These are phyloP conservation scores for Oenanthe melanoleuca DNA, from an alignment of 2,113 vertebrate genomes.

Conservation along the genomic window DNA sequence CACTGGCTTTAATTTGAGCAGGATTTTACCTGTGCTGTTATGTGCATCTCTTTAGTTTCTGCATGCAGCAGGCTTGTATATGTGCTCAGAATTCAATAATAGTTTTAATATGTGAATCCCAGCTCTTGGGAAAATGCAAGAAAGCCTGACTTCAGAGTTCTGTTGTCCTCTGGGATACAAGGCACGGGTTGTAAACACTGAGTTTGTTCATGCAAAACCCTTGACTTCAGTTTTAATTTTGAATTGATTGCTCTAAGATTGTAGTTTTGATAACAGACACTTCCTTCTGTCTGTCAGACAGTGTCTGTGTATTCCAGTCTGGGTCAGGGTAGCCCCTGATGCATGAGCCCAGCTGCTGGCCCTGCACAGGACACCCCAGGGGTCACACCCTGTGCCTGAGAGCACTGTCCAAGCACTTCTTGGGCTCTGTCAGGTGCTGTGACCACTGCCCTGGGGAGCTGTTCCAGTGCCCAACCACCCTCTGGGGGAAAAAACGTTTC, in stretches of 20 bases:
- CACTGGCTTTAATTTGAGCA: background rate
- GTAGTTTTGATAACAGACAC: background rate
- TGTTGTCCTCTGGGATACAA: background rate
- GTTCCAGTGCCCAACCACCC: background rate
- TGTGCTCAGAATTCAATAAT: background rate
- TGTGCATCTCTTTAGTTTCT: background rate
- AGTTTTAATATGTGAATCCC: background rate
- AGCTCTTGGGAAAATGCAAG: background rate
- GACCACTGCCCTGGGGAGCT: background rate
- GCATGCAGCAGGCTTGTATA: background rate
- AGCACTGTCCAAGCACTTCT: background rate
- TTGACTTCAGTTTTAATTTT: background rate
- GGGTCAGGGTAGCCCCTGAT: background rate
- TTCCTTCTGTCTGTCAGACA: background rate
- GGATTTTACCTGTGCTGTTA: background rate
- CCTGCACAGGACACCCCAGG: too few species aligned
- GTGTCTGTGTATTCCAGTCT: background rate
- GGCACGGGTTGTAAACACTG: background rate
- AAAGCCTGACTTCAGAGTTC: background rate
- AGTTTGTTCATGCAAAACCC: background rate
- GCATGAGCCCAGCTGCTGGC: background rate
- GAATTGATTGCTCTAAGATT: background rate
- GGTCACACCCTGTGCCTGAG: background rate
- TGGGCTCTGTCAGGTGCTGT: background rate
- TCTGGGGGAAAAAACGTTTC: background rate